Evolutionary conservation across 2,888 invertebrate species (phyloP), one percentile per base, ranked within the genome.

Genomic region (Lycophotia porphyrea): DNA sequence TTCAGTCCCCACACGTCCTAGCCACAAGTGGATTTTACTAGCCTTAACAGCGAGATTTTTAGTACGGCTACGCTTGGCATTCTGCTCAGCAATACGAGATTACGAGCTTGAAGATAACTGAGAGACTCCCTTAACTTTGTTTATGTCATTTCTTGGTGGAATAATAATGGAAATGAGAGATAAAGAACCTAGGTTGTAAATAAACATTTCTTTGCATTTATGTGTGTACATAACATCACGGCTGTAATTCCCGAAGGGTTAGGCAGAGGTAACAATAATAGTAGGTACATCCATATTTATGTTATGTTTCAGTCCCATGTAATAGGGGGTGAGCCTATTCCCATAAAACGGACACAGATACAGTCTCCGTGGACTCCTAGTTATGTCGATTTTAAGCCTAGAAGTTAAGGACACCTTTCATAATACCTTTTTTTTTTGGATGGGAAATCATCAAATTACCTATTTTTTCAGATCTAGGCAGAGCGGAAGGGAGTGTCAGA

Each of bases 11-110:
- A 74, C 81, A 82, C 84, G 81, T 82, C 15, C 13, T 18, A n/a
- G 5, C 31, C 80, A 67, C 80, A 84, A 81, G 81, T 80, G 75
- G 80, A 44, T 74, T 71, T 71, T 75, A 42, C 75, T 44, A 47
- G 55, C 74, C 52, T 72, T 66, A 66, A 75, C n/a, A 44, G 60
- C 47, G 9, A 67, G 36, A 80, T 75, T 75, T 78, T 75, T 71
- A 75, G 69, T 66, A 64, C 18, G 58, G 47, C 13, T 21, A 69
- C 42, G 66, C 44, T 84, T 85, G 60, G 5, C 36, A 84, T 73
- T 72, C 85, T 78, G 67, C 39, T 73, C 75, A 84, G 71, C 72
- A 61, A 47, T 55, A 55, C n/a, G 27, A 49, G 64, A 84, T 81
- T 58, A 81, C 52, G 67, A 71, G 77, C 39, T 61, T 76, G 39